phyloP scores from a whole-genome alignment of 2,888 invertebrate genomes.

The Desoria tigrina region DNA sequence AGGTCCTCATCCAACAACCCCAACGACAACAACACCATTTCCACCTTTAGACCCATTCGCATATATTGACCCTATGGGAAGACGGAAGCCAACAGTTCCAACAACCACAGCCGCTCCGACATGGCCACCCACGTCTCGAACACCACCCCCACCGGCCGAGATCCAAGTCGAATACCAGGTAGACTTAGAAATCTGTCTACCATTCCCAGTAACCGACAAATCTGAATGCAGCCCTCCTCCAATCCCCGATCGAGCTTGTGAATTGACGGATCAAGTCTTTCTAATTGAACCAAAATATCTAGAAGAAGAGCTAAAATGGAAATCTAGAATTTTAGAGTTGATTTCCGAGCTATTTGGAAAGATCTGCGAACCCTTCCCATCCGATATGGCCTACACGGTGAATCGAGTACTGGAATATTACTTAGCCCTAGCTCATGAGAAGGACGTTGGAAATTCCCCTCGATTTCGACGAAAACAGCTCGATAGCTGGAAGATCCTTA shows the following conservation, averaged over 20 bases:
- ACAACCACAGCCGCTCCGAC: not conserved
- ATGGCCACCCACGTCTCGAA: not conserved
- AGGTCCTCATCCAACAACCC: not conserved
- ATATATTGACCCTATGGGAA: not conserved
- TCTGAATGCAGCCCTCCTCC: not conserved
- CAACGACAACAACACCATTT: not conserved
- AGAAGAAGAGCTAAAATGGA: conserved; percentile 17
- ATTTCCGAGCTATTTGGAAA: conserved; percentile 15
- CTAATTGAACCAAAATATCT: not conserved
- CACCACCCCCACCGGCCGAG: not conserved
- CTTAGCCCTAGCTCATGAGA: conserved; percentile 6
- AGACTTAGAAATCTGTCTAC: conserved; percentile 1
- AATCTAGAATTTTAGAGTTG: conserved; percentile 22
- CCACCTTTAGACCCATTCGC: not conserved
- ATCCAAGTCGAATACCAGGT: not conserved
- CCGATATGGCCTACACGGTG: conserved; percentile 19
- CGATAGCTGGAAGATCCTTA: not conserved
- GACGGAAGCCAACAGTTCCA: not conserved
- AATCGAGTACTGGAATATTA: conserved; percentile 11
- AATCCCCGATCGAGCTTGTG: not conserved
- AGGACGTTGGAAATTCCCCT: not conserved
- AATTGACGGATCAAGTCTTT: not conserved
- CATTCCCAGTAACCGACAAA: not conserved
- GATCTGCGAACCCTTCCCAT: conserved; percentile 26
- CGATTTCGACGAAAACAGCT: not conserved